These are phyloP conservation scores for Oryctolagus cuniculus DNA, from an alignment of 2,113 vertebrate genomes.

Conservation along the genomic window DNA sequence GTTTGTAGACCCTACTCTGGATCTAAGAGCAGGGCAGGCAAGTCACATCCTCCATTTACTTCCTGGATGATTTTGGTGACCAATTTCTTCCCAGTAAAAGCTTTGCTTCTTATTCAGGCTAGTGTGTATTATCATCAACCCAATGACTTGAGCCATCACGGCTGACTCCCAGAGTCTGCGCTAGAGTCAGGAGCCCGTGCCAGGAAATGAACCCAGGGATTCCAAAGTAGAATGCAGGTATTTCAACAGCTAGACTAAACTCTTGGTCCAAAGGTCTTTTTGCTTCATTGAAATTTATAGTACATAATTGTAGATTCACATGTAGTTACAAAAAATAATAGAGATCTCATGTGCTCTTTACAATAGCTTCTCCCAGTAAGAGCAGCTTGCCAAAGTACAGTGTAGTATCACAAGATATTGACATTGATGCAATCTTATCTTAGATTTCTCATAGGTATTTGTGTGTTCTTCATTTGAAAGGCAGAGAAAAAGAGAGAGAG, in stretches of 20 bases:
- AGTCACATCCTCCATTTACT: not conserved
- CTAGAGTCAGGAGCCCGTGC: no score
- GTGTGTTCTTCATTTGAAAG: not conserved
- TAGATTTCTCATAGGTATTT: not conserved
- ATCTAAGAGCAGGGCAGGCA: not conserved
- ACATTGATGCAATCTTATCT: not conserved
- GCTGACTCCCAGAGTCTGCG: no score
- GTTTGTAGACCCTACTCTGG: not conserved
- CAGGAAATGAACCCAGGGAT: no score
- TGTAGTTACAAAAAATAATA: not conserved
- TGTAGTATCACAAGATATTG: not conserved
- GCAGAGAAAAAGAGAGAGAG: no score
- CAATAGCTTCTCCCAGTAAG: not conserved
- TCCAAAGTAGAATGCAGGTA: no score
- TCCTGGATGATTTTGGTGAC: not conserved
- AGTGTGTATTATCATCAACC: no score
- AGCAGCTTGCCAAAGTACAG: not conserved
- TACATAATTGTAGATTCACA: not conserved
- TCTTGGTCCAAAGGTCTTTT: no score
- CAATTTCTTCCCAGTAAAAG: slow-evolving; percentile 47
- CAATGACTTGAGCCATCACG: no score
- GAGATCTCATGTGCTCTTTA: no score
- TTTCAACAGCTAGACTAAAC: no score
- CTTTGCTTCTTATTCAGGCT: not conserved
- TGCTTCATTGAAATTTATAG: not conserved